Conservation (phyloP, 1,140 invertebrate genomes). For the Listronotus bonariensis region DNA sequence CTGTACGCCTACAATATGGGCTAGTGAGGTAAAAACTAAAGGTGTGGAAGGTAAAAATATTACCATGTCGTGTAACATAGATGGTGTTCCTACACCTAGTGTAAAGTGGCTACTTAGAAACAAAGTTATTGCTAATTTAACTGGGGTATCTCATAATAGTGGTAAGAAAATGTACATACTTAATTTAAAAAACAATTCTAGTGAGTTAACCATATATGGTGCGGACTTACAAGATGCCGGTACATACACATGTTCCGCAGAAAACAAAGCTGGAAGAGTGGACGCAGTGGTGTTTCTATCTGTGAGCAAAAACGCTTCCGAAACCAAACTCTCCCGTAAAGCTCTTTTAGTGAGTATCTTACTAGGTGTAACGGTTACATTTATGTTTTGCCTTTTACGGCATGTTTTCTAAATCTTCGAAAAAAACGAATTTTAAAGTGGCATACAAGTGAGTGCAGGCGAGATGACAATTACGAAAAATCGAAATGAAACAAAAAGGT, state of each 20-base stretch:
- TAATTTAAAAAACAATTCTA: constrained; percentile 59
- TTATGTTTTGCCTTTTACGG: constrained; percentile 64
- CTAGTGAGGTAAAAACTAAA: constrained; percentile 60
- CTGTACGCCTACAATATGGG: constrained; percentile 70
- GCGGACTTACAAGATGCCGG: constrained; percentile 73
- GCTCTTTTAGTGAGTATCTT: constrained; percentile 63
- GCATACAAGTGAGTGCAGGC: constrained; percentile 51
- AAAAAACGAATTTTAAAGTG: constrained; percentile 50
- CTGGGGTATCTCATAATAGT: constrained; percentile 51
- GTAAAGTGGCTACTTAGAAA: constrained; percentile 64
- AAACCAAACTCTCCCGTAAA: constrained; percentile 60
- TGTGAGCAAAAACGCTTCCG: constrained; percentile 61
- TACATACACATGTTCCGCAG: constrained; percentile 73
- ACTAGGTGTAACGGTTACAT: constrained; percentile 62
- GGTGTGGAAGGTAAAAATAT: constrained; percentile 72
- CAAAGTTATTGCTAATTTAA: constrained; percentile 58
- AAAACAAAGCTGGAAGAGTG: constrained; percentile 75
- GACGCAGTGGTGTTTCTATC: constrained; percentile 72
- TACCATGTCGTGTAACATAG: constrained; percentile 72
- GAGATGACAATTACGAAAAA: constrained; percentile 72
- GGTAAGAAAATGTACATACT: constrained; percentile 60
- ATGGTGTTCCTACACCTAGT: constrained; percentile 69
- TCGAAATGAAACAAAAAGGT: constrained; percentile 67
- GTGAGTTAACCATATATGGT: constrained; percentile 72
- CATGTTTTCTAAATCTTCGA: constrained; percentile 63